phyloP scores from a whole-genome alignment of 2,888 invertebrate genomes.

The Chalcis sispes region DNA sequence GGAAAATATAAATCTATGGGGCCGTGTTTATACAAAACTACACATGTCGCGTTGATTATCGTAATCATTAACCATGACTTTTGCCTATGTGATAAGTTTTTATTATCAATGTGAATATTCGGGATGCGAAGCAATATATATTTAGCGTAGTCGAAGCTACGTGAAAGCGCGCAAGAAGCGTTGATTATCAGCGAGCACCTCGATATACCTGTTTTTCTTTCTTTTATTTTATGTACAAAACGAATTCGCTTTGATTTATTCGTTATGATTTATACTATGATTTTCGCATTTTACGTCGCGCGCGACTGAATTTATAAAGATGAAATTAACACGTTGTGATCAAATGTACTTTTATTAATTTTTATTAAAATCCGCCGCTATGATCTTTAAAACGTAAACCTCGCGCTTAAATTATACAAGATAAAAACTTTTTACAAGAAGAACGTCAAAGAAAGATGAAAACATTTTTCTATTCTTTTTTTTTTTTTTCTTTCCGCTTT shows the following conservation, averaged over 20 bases:
- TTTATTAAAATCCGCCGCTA: too few relatives aligned
- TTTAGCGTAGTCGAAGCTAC: neutral
- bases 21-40: slow-evolving; percentile 4
- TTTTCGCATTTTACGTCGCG: too few relatives aligned
- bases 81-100: slow-evolving; percentile 47
- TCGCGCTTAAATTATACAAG: too few relatives aligned
- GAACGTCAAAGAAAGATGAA: too few relatives aligned
- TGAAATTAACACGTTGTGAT: too few relatives aligned
- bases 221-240: neutral
- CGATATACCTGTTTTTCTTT: too few relatives aligned
- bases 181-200: slow-evolving; percentile 9
- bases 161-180: neutral
- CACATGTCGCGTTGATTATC: slow-evolving; percentile 11
- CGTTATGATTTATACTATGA: neutral
- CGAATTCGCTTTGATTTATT: neutral
- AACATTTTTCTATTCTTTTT: too few relatives aligned
- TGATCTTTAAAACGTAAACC: too few relatives aligned
- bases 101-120: slow-evolving; percentile 32
- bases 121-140: slow-evolving; percentile 13
- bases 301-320: too few relatives aligned
- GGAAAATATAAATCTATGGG: neutral
- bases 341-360: too few relatives aligned
- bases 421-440: too few relatives aligned
- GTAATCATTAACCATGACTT: slow-evolving; percentile 36
- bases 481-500: too few relatives aligned